phyloP scores from a whole-genome alignment of 2,113 vertebrate species.

The Bungarus multicinctus region DNA sequence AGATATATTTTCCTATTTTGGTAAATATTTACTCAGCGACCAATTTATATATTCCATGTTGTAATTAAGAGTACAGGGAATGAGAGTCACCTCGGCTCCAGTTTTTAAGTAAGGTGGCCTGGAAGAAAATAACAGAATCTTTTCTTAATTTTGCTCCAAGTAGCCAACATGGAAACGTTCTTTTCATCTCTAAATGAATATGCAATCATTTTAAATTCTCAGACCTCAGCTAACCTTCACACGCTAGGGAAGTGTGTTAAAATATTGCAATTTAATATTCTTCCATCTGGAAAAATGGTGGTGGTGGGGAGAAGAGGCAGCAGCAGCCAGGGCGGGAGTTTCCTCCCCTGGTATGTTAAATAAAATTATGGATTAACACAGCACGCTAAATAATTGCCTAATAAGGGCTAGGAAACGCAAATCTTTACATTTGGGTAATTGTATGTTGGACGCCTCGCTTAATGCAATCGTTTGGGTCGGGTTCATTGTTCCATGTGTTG shows the following conservation, averaged over 20 bases:
- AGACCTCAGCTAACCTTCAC: not conserved
- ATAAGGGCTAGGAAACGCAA: not conserved
- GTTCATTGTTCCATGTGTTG: constrained; percentile 31
- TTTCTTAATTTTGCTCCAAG: not conserved
- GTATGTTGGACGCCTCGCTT: constrained; percentile 24
- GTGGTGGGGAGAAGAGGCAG: not conserved
- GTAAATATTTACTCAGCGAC: not conserved
- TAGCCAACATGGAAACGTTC: not conserved
- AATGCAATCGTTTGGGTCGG: not conserved
- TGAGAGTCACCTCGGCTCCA: not conserved
- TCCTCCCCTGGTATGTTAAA: not conserved
- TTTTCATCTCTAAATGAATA: constrained; percentile 2
- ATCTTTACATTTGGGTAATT: not conserved
- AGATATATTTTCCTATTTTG: not conserved
- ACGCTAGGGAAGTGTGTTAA: constrained; percentile 7
- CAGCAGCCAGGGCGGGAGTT: not conserved
- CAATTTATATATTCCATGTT: not conserved
- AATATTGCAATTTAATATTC: not conserved
- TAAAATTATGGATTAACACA: constrained; percentile 40
- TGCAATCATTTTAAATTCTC: not conserved
- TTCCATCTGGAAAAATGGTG: not conserved
- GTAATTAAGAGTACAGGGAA: not conserved
- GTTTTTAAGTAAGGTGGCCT: not conserved
- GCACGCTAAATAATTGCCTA: not conserved
- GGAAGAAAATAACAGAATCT: not conserved